Evolutionary conservation across 2,113 vertebrate genomes (phyloP).

Genomic region (Mirounga angustirostris): DNA sequence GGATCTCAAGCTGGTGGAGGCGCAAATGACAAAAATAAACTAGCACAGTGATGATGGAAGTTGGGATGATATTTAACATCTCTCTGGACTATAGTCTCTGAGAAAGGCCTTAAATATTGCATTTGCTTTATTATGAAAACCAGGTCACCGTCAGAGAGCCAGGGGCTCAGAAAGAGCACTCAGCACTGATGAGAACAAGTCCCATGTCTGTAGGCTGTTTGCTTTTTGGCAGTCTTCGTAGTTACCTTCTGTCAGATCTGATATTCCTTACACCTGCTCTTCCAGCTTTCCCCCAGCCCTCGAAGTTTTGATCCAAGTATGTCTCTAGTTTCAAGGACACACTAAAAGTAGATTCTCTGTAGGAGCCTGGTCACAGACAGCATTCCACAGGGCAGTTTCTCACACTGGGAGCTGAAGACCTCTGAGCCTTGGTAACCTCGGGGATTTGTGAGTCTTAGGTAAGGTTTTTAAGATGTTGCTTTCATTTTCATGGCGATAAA

Average conservation of each 20-base stretch:
- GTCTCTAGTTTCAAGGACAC: neutral
- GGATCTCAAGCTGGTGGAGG: neutral
- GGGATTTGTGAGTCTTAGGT: neutral
- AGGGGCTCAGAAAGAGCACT: neutral
- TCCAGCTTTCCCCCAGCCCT: neutral
- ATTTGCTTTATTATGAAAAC: slow-evolving; percentile 28
- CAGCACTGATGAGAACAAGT: neutral
- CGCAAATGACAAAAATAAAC: neutral
- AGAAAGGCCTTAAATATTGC: neutral
- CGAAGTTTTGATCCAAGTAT: neutral
- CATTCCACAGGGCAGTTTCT: neutral
- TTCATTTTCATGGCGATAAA: neutral
- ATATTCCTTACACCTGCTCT: neutral
- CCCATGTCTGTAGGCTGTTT: neutral
- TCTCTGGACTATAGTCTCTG: neutral
- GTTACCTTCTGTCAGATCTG: neutral
- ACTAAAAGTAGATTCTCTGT: neutral
- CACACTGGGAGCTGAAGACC: neutral
- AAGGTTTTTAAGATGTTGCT: neutral
- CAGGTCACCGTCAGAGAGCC: neutral
- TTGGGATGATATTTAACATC: neutral
- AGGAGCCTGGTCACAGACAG: neutral
- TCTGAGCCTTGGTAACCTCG: neutral
- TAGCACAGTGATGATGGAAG: neutral
- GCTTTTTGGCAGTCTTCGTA: neutral